Evolutionary conservation across 1,140 invertebrate genomes (phyloP), one percentile per base, ranked within the genome.

Genomic region (Pristionchus pacificus): DNA sequence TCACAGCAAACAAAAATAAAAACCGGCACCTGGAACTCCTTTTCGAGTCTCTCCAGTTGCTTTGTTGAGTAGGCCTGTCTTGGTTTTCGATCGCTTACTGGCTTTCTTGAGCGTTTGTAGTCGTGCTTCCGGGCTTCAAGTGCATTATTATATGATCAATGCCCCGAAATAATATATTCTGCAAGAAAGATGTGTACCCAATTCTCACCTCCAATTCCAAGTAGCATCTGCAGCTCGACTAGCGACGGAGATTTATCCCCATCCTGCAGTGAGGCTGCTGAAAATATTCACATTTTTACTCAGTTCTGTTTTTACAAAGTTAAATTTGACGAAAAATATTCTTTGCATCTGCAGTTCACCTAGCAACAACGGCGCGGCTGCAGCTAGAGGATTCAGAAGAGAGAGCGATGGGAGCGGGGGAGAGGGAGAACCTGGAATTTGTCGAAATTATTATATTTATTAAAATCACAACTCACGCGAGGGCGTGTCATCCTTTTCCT

Each of bases 61-160:
- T 92, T 93, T 0, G 92, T 91, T 80, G 92, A 95, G 86, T 97
- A 97, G 0, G 93, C 93, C 86, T 97, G 93, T 3, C 93, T 87
- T 0, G 93, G 93, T 86, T 96, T 96, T 28, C 93, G 86, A 80
- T 96, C 93, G 1, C 92, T 88, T 1, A 91, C 92, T 0, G 91
- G 90, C 84, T 93, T 91, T 65, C 92, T 86, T 0, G 90, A 90
- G 79, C 91, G 85, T 78, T 92, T 88, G 58, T 89, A 91, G 31
- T 88, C 86, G 24, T 89, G 88, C 84, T 91, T 91, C 0, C 90
- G 90, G 24, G 89, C 91, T 92, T 83, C 65, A 88, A 60, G 6
- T 2, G 2, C 15, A 14, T 6, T 19, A 1, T 55, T 31, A 32
- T 14, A 59, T 31, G 1, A 66, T 2, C 28, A 25, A 29, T 62